Evolutionary conservation across 2,113 vertebrate species (phyloP).

Genomic region (Laticauda laticaudata): DNA sequence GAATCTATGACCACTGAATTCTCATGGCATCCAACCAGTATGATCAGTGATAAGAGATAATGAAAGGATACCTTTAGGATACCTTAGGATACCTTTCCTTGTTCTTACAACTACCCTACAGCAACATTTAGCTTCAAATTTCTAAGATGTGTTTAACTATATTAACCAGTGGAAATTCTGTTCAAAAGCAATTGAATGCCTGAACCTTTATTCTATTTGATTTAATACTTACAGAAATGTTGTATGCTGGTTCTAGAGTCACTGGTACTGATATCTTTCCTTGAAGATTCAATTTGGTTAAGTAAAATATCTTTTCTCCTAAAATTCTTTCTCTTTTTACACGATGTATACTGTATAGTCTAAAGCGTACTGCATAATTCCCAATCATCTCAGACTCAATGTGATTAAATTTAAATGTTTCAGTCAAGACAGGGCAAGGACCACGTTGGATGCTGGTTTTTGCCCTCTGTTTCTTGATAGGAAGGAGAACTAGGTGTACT

Average conservation of each 20-base stretch:
- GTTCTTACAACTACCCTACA: not conserved
- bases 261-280: slow-evolving; percentile 94
- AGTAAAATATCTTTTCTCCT: slow-evolving; percentile 96
- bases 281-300: slow-evolving; percentile 97
- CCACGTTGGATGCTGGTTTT: slow-evolving; percentile 92
- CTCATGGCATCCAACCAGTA: not conserved
- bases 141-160: not conserved
- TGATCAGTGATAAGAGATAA: not conserved
- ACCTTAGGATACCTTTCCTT: not conserved
- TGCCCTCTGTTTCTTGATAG: slow-evolving; percentile 93
- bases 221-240: slow-evolving; percentile 84
- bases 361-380: slow-evolving; percentile 93
- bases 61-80: too few relatives aligned
- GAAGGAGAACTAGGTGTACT: slow-evolving; percentile 95
- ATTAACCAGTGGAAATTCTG: slow-evolving; percentile 21
- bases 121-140: not conserved
- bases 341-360: slow-evolving; percentile 90
- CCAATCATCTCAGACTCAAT: slow-evolving; percentile 96
- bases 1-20: not conserved
- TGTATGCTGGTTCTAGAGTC: slow-evolving; percentile 90
- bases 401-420: slow-evolving; percentile 93
- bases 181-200: slow-evolving; percentile 39
- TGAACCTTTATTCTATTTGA: slow-evolving; percentile 53
- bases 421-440: slow-evolving; percentile 90
- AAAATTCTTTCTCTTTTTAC: slow-evolving; percentile 97